Conservation (phyloP, 2,888 invertebrate species). For the Aphidoletes aphidimyza region DNA sequence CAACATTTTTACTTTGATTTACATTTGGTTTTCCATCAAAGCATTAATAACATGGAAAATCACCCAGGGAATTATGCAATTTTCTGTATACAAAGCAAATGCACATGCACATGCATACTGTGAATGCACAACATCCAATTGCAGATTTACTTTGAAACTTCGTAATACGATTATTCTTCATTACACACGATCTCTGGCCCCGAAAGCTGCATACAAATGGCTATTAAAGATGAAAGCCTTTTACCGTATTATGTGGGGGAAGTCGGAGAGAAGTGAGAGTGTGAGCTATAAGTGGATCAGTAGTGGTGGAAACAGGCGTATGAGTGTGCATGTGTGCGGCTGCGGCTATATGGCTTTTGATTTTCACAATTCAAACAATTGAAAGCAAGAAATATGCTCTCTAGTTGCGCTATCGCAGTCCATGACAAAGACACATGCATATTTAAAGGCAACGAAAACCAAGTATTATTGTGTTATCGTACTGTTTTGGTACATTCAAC, state of each 20-base stretch:
- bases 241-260: not conserved
- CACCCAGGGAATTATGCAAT: no score
- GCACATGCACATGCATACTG: not conserved
- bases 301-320: not conserved
- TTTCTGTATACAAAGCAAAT: not conserved
- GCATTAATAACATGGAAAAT: no score
- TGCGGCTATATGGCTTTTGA: not conserved
- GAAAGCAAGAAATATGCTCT: not conserved
- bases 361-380: conserved; percentile 25
- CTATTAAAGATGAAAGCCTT: not conserved
- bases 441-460: not conserved
- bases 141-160: not conserved
- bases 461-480: not conserved
- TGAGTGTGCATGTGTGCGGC: not conserved
- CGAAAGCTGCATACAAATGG: not conserved
- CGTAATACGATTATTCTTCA: not conserved
- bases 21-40: no score
- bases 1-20: no score
- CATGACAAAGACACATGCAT: not conserved
- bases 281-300: no score
- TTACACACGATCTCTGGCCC: not conserved
- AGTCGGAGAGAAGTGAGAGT: not conserved
- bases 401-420: not conserved
- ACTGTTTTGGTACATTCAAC: not conserved
- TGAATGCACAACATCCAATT: not conserved